Base-by-base conservation (phyloP, 2,888 invertebrate species). In the Drosophila bunnanda region DNA sequence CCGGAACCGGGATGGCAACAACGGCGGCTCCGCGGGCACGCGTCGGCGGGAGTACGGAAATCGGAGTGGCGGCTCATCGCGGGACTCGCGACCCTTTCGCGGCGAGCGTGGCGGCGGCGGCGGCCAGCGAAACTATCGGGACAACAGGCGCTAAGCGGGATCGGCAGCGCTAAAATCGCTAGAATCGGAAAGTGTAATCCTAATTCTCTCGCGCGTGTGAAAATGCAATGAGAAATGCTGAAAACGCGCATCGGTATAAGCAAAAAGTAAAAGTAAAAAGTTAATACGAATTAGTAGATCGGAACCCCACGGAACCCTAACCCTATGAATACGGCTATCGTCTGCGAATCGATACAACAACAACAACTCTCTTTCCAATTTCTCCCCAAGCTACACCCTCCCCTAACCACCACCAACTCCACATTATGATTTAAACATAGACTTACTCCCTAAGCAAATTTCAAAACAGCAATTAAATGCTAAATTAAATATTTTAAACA, bases 1-100 rank as follows among this genome's bases (percentile, higher is more conserved):
- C 76, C 88, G 91, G 64, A 91, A 87, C 79, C 91, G 92, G 78
- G 88, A 85, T 10, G 61, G 61, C 57, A 91, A 91, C 76, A 90
- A 91, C 77, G 82, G 89, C 56, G 82, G 89, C 61, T 91, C 92
- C 65, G 90, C 91, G 58, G 91, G 92, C 74, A 91, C 85, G 56
- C 89, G 91, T 66, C 76, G 89, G 38, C 87, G 86, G 65, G 88
- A 87, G n/a, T 86, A 88, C 69, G 81, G 81, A 48, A 80, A 85
- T 54, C 88, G 88, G 30, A 85, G 82, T 53, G 87, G 82, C 59
- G 87, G 82, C 70, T 62, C 68, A 30, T 66, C 75, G 58, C 92
- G 93, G 69, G 93, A 93, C 73, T 92, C 88, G 80, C 85, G 93
- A 80, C 93, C 93, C 80, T 93, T 93, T 81, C 93, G 93, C 80